A percentile compares a stretch with the other conserved stretches of the same genome.
Evolutionary conservation across 2,888 invertebrate species (phyloP).

Genomic region (Nycteola revayana): DNA sequence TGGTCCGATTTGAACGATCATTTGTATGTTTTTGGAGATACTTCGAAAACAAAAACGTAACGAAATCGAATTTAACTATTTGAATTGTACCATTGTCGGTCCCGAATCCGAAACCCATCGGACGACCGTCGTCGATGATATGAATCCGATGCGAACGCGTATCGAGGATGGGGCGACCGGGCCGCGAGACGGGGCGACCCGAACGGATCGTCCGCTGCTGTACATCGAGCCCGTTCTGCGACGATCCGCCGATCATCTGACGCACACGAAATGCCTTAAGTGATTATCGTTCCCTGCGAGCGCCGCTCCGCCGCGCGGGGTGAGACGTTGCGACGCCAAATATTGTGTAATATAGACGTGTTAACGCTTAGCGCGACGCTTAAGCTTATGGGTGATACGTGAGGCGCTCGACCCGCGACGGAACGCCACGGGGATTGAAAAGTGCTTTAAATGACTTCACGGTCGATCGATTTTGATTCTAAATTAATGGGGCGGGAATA

Average conservation of each 20-base stretch:
- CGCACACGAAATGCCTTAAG: slow-evolving; percentile 43
- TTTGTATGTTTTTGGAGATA: too few relatives aligned
- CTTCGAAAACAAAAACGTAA: too few relatives aligned
- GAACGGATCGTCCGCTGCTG: slow-evolving; percentile 16
- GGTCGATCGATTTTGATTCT: too few relatives aligned
- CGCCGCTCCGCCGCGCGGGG: slow-evolving; percentile 10
- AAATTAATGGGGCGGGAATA: too few relatives aligned
- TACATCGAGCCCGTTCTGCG: slow-evolving; percentile 30
- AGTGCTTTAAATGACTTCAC: too few relatives aligned
- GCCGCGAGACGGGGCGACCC: background rate
- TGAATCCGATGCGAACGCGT: too few relatives aligned
- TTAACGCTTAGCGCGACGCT: slow-evolving; percentile 30
- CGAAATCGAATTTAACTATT: too few relatives aligned
- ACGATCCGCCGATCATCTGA: slow-evolving; percentile 20
- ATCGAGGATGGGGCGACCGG: too few relatives aligned
- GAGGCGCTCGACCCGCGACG: slow-evolving; percentile 5
- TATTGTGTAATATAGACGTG: slow-evolving; percentile 29
- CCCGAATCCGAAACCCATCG: too few relatives aligned
- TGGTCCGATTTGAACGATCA: too few relatives aligned
- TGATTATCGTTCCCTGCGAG: slow-evolving; percentile 23
- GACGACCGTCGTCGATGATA: too few relatives aligned
- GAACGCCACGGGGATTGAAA: background rate
- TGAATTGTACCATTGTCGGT: too few relatives aligned
- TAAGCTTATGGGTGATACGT: slow-evolving; percentile 27
- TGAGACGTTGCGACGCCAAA: slow-evolving; percentile 24